These are phyloP conservation scores for Cremastinae sp. DNA, from an alignment of 2,888 invertebrate species.

Conservation along the genomic window DNA sequence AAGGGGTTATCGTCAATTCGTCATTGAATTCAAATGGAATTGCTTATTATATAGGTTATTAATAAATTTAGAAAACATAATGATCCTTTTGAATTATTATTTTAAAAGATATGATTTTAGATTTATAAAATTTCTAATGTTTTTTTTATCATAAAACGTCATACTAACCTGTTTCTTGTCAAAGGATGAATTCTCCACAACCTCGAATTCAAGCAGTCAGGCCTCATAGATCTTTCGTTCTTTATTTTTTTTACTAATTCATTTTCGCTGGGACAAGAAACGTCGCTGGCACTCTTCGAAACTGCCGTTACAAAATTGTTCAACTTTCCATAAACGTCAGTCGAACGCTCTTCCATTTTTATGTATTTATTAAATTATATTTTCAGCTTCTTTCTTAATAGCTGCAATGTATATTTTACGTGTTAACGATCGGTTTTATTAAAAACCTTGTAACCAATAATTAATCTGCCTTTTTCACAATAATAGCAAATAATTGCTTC, in stretches of 20 bases:
- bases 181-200: conserved; percentile 49
- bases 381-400: not conserved
- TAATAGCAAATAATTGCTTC: too few species aligned
- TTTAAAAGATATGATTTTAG: too few species aligned
- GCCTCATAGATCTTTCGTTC: not conserved
- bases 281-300: not conserved
- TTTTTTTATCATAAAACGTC: too few species aligned
- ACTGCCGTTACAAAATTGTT: not conserved
- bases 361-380: not conserved
- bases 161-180: conserved; percentile 35
- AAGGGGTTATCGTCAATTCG: not conserved
- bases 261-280: not conserved
- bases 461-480: too few species aligned
- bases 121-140: too few species aligned
- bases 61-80: too few species aligned
- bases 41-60: too few species aligned
- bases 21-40: too few species aligned
- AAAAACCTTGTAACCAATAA: too few species aligned
- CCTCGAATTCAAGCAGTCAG: conserved; percentile 38
- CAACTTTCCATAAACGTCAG: not conserved
- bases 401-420: too few species aligned
- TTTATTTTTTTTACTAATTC: not conserved
- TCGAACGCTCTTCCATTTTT: conserved; percentile 4
- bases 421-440: too few species aligned
- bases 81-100: too few species aligned